Evolutionary conservation across 2,113 vertebrate species (phyloP), one percentile per base, ranked within the genome.

Genomic region (Crotalus viridis): DNA sequence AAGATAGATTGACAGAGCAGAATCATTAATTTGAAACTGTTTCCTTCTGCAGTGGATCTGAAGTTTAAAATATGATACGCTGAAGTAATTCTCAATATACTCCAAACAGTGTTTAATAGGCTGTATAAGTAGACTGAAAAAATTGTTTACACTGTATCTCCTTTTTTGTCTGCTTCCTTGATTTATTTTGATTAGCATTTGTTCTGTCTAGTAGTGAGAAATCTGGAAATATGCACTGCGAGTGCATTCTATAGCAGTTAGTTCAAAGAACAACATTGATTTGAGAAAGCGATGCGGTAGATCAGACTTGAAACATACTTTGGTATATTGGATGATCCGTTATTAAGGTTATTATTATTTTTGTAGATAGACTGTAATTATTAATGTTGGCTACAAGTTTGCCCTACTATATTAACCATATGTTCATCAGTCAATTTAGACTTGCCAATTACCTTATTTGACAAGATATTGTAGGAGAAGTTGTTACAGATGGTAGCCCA

Each of bases 101-200:
- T 57, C 64, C 55, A 95, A 87, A 74, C 19, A 26, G 12, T 0
- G 54, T 33, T 92, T 24, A 59, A 95, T 95, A 92, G 92, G 0
- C 87, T 93, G 21, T 0, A 0, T 13, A 94, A 33, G 46, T 46
- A 12, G 8, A 21, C 39, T 89, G 54, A 24, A 33, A 48, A 12
- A 56, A 51, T 1, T 33, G 1, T 89, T 85, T 86, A 43, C 8
- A 89, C 51, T 85, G 26, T 24, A 17, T 15, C n/a, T 4, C 39
- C 10, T 10, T 81, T 28, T 48, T 33, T 5, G 9, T 57, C 10
- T 52, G 22, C 22, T 81, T 81, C 33, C 19, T 33, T 22, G 24
- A 24, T 89, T 92, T 24, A 51, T 28, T 61, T 33, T 85, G 43
- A 28, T 55, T 28, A 17, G 39, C 3, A n/a, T 15, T 55, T 43